A percentile compares a stretch with the other conserved stretches of the same genome.
phyloP scores from a whole-genome alignment of 2,113 vertebrate species.

The Corvus moneduloides region DNA sequence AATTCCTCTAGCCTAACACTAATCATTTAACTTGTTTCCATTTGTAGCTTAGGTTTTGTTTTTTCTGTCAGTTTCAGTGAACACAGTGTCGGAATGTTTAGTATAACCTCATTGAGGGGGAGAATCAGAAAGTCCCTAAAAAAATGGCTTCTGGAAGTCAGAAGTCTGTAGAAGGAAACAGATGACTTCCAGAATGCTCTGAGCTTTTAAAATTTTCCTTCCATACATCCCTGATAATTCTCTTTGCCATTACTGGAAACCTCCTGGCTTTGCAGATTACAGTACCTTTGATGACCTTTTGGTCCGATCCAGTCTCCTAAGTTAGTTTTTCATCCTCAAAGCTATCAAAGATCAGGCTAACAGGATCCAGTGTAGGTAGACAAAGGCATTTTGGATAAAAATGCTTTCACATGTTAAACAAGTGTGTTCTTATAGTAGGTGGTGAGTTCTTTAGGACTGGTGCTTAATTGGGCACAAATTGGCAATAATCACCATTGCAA shows the following conservation, averaged over 20 bases:
- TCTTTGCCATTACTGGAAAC: background rate
- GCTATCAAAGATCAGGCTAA: background rate
- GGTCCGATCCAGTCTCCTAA: background rate
- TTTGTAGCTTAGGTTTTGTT: background rate
- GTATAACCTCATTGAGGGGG: background rate
- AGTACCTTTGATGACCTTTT: background rate
- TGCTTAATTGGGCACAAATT: background rate
- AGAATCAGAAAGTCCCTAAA: background rate
- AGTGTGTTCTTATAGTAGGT: background rate
- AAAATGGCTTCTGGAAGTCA: background rate
- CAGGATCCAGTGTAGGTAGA: background rate
- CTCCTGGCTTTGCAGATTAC: background rate
- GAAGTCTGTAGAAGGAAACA: background rate
- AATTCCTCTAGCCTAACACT: background rate
- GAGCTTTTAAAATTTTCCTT: background rate
- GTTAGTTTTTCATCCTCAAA: background rate
- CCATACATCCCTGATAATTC: background rate
- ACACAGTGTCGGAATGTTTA: background rate
- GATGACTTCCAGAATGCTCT: rapidly evolving
- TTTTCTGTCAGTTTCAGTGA: background rate
- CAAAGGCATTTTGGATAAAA: background rate
- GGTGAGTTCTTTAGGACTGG: background rate
- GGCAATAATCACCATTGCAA: background rate
- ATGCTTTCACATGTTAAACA: background rate
- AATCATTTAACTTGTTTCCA: background rate